Percentiles rank a stretch among this genome's conserved stretches.
Evolutionary conservation across 2,888 invertebrate genomes (phyloP).

Genomic region (Rhamphomyia laevipes): DNA sequence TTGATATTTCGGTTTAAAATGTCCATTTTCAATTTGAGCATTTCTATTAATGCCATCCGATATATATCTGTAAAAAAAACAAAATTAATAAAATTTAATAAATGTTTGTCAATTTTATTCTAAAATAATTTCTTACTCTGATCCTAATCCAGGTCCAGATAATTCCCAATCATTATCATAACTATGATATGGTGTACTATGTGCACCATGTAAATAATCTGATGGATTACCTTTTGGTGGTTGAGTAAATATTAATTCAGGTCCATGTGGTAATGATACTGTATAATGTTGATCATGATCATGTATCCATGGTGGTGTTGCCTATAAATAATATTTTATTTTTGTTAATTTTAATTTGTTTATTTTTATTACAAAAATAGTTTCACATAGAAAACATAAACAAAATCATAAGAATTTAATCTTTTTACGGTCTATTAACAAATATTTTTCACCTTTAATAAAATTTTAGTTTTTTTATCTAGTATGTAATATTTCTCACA

Average conservation of each 20-base stretch:
- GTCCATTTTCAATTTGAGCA: conserved; percentile 40
- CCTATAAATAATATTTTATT: conserved; percentile 13
- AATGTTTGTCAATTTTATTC: neutral
- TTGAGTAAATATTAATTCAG: conserved; percentile 33
- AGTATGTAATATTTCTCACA: too few species aligned
- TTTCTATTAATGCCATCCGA: conserved; percentile 43
- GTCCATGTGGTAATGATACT: conserved; percentile 15
- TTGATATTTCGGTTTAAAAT: conserved; percentile 37
- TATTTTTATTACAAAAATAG: too few species aligned
- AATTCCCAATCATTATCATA: conserved; percentile 46
- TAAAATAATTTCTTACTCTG: conserved; percentile 41
- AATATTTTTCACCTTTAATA: too few species aligned
- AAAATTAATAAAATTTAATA: neutral
- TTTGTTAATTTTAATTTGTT: too few species aligned
- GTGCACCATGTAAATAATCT: conserved; percentile 27
- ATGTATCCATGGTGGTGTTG: conserved; percentile 31
- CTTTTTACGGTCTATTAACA: too few species aligned
- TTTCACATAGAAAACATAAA: too few species aligned
- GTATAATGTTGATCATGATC: conserved; percentile 19
- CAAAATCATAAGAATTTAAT: too few species aligned
- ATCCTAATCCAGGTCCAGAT: conserved; percentile 50
- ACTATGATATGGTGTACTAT: conserved; percentile 32
- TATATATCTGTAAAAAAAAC: neutral
- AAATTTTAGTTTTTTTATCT: too few species aligned
- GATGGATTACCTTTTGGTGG: conserved; percentile 34